Base-by-base conservation (phyloP, 2,888 invertebrate genomes). In the Ennomos erosarius region DNA sequence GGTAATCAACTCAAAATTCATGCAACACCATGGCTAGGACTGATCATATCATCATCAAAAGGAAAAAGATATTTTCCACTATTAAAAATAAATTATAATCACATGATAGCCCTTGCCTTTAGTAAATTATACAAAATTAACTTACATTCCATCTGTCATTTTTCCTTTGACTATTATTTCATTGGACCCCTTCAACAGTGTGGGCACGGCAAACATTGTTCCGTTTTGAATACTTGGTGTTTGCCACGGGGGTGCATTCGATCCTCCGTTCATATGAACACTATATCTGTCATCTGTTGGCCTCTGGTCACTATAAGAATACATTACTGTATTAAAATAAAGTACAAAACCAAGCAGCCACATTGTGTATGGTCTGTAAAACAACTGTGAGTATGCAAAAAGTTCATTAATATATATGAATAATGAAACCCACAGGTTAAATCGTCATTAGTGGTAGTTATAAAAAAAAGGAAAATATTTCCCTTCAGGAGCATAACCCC, bases 121-220 rank as follows among this genome's bases (percentile, higher is more conserved):
- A 26, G 26, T 26, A 5, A 26, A 26, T 26, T 26, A 26, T 6
- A 6, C 26, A n/a, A 39, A 9, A 42, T 36, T 40, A 37, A 61
- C 61, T 61, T 57, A 61, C 61, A 57, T 34, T 54, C 50, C 50
- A 54, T 53, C 54, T 10, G 11, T 9, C 46, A 61, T 54, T 10
- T 38, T 38, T 8, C 57, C 56, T 43, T 43, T 54, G n/a, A 61
- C 43, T 26, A 42, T 46, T 35, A 61, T 54, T 34, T 50, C 53
- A 47, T 61, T 50, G 34, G 43, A 9, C 8, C 42, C 35, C 39
- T 26, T 47, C n/a, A 61, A 42, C 6, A 40, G 35, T 43, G 54
- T 50, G n/a, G 61, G 61, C 38, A 61, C 50, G 12, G 47, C 12
- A 48, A 55, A 60, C 55, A 60, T 60, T 51, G 39, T 60, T 10